Evolutionary conservation across 1,140 invertebrate species (phyloP).

Genomic region (Gerris buenoi): DNA sequence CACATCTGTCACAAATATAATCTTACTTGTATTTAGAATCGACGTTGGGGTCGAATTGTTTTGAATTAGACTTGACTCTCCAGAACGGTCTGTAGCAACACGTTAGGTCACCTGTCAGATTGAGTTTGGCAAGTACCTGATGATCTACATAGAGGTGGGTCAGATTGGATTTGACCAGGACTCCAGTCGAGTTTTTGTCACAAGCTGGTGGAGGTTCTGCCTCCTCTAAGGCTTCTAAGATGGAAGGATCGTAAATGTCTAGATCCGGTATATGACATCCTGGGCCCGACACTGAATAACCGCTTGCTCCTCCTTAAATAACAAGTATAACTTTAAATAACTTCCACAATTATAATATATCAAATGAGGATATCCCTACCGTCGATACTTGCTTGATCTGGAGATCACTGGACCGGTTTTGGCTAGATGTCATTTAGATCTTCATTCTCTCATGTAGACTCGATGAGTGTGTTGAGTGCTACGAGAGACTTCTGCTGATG

Average conservation of each 20-base stretch:
- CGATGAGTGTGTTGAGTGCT: too few species aligned
- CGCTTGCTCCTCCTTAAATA: background rate
- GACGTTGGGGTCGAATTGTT: background rate
- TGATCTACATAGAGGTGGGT: constrained; percentile 18
- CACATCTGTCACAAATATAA: too few species aligned
- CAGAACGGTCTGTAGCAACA: constrained; percentile 34
- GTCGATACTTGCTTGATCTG: too few species aligned
- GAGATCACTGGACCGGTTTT: too few species aligned
- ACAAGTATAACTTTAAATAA: background rate
- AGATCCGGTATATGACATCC: constrained; percentile 67
- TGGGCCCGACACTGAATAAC: background rate
- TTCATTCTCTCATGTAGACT: too few species aligned
- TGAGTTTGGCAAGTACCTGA: constrained; percentile 4
- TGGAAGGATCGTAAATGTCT: constrained; percentile 44
- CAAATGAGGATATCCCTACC: too few species aligned
- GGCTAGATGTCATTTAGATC: too few species aligned
- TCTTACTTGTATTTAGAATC: constrained; percentile 3
- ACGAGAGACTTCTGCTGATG: too few species aligned
- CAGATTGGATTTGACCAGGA: constrained; percentile 19
- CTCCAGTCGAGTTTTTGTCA: constrained; percentile 1
- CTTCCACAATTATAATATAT: too few species aligned
- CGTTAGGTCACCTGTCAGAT: constrained; percentile 11
- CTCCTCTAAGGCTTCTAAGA: constrained; percentile 12
- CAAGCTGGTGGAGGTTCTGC: constrained; percentile 14
- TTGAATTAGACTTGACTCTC: constrained; percentile 27